These are phyloP conservation scores for Simalia tracyae DNA, from an alignment of 2,797 vertebrate species.

Conservation along the genomic window DNA sequence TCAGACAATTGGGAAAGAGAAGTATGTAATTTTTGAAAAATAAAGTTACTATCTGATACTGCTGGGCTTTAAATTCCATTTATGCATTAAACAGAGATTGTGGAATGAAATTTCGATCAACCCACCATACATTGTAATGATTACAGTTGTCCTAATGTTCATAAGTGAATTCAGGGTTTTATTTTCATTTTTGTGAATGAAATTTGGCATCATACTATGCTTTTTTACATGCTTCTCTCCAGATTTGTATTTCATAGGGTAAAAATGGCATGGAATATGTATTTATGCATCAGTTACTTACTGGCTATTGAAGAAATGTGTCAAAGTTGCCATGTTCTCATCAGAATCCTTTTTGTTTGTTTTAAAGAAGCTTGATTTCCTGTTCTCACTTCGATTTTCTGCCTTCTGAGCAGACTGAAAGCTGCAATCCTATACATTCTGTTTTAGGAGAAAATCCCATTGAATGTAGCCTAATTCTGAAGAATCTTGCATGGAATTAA, in stretches of 20 bases:
- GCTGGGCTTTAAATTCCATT: constrained; percentile 58
- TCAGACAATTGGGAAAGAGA: background rate
- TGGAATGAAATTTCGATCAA: constrained; percentile 67
- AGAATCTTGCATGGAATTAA: background rate
- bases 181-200: constrained; percentile 20
- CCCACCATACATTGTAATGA: constrained; percentile 70
- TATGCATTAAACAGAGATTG: constrained; percentile 67
- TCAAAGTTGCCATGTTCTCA: constrained; percentile 24
- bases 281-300: constrained; percentile 44
- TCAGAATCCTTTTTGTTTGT: constrained; percentile 34
- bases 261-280: constrained; percentile 49
- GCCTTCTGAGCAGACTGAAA: constrained; percentile 6
- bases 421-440: background rate
- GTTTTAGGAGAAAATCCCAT: background rate
- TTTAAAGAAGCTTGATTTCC: constrained; percentile 3
- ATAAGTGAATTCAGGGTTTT: constrained; percentile 40
- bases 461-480: background rate
- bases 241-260: constrained; percentile 44
- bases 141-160: constrained; percentile 74
- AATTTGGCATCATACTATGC: constrained; percentile 61
- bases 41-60: constrained; percentile 50
- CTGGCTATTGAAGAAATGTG: constrained; percentile 41
- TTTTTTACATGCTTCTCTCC: constrained; percentile 43
- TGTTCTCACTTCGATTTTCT: constrained; percentile 15
- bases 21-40: constrained; percentile 56